Evolutionary conservation across 1,140 invertebrate species (phyloP).

Genomic region (Apis laboriosa): DNA sequence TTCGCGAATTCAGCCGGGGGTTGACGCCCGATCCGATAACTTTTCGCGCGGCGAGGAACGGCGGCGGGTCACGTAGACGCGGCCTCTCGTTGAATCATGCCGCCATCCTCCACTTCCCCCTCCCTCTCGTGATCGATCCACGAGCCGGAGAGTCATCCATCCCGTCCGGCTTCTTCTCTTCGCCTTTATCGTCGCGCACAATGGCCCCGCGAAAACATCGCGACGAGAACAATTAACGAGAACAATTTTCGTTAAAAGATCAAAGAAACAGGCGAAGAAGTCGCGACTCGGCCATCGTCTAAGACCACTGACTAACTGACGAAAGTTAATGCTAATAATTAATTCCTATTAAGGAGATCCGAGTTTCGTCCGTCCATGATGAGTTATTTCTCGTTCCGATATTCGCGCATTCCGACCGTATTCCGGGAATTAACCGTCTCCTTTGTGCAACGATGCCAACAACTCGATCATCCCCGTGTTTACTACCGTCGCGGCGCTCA

Average conservation of each 20-base stretch:
- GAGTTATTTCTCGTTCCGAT: slow-evolving; percentile 1
- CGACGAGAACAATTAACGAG: slow-evolving; percentile 13
- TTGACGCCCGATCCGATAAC: background rate
- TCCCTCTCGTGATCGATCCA: background rate
- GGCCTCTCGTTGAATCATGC: background rate
- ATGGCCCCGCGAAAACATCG: background rate
- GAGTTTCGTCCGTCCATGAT: too few relatives aligned
- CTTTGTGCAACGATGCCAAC: background rate
- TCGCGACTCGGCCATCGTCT: background rate
- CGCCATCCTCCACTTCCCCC: too few relatives aligned
- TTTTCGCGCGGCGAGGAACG: background rate
- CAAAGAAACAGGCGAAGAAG: slow-evolving; percentile 4
- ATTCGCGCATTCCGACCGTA: background rate
- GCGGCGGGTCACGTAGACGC: background rate
- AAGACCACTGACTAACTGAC: too few relatives aligned
- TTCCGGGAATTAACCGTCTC: slow-evolving; percentile 16
- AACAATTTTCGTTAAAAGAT: slow-evolving; percentile 22
- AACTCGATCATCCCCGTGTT: slow-evolving; percentile 26
- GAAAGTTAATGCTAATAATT: too few relatives aligned
- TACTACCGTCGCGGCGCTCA: slow-evolving; percentile 41
- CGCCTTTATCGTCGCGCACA: background rate
- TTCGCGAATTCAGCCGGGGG: background rate
- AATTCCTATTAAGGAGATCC: too few relatives aligned
- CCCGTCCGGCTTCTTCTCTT: background rate
- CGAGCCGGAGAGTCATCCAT: background rate